A percentile compares a stretch with the other conserved stretches of the same genome.
These are phyloP conservation scores for Irena cyanogastra DNA, from an alignment of 2,113 vertebrate species.

Conservation along the genomic window DNA sequence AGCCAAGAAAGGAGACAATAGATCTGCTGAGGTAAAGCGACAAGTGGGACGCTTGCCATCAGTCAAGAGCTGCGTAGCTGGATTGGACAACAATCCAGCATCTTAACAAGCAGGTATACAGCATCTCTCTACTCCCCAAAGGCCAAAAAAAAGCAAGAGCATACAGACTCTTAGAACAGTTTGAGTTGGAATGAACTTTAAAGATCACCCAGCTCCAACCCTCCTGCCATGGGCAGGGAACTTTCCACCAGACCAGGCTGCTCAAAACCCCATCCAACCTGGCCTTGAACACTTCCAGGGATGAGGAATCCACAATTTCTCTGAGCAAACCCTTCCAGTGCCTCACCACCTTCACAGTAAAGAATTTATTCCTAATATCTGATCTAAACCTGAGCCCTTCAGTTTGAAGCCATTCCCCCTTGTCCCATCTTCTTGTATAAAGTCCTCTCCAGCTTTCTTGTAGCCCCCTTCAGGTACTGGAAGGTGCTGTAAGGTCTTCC, in stretches of 20 bases:
- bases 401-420: not conserved
- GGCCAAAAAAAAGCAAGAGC: not conserved
- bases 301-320: not conserved
- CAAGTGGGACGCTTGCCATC: accelerated
- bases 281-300: not conserved
- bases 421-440: not conserved
- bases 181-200: not conserved
- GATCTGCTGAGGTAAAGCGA: not conserved
- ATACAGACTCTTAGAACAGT: not conserved
- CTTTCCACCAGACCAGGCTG: not conserved
- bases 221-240: not conserved
- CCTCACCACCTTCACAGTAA: not conserved
- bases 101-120: not conserved
- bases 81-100: not conserved
- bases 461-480: not conserved
- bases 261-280: not conserved
- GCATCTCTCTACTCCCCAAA: not conserved
- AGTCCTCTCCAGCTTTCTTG: not conserved
- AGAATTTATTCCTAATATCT: not conserved
- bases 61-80: not conserved
- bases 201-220: not conserved
- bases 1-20: not conserved
- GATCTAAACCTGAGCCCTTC: not conserved
- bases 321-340: not conserved
- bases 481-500: not conserved